Conservation (phyloP, 2,113 vertebrate species). For the Nothocercus julius region DNA sequence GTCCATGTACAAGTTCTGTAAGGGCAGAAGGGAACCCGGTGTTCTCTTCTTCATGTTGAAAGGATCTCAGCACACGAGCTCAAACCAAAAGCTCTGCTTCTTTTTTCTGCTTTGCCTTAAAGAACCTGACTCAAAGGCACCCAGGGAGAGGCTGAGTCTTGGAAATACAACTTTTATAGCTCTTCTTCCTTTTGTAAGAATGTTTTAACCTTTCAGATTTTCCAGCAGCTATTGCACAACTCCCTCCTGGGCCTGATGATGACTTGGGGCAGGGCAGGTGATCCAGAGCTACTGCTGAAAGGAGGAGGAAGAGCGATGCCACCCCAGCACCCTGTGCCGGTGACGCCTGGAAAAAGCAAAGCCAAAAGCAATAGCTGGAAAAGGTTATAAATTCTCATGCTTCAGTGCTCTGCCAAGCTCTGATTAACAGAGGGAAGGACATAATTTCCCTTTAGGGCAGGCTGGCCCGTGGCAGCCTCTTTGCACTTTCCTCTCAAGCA, state of each 20-base stretch:
- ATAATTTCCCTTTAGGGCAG: background rate
- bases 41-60: background rate
- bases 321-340: background rate
- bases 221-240: background rate
- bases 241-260: background rate
- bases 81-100: background rate
- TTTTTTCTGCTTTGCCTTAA: background rate
- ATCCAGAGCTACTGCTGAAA: background rate
- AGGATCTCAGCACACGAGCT: background rate
- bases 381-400: constrained; percentile 1
- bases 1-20: background rate
- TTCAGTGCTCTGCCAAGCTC: constrained; percentile 37
- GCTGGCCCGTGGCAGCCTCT: background rate
- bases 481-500: background rate
- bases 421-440: background rate
- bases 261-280: background rate
- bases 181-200: background rate
- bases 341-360: background rate
- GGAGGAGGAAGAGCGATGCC: background rate
- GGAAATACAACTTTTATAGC: background rate
- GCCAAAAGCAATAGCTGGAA: background rate
- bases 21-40: background rate
- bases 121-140: background rate
- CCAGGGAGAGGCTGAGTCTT: background rate
- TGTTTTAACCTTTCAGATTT: constrained; percentile 20